Base-by-base conservation (phyloP, 2,888 invertebrate species). In the Andrena marginata region DNA sequence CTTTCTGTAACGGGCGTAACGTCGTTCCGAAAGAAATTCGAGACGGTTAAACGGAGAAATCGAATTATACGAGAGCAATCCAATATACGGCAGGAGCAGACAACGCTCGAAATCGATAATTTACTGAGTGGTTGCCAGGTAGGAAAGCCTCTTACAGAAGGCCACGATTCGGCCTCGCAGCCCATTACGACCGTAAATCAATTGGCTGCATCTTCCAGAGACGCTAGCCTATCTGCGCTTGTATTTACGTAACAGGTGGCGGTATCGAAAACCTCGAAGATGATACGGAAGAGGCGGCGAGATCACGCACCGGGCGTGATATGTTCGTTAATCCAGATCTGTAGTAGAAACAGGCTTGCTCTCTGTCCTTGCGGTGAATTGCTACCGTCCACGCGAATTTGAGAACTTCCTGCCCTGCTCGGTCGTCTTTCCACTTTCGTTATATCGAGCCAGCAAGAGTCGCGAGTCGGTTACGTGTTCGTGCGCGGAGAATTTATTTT, bases 101-200 rank as follows among this genome's bases (percentile, higher is more conserved):
- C 48, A n/a, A 49, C 20, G 13, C 35, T 51, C 59, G 69, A 62
- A 56, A 77, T 79, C 71, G 80, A 62, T 76, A 72, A 86, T 84
- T 76, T 42, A 60, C 80, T 74, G 85, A 86, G 86, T 73, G 86
- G 67, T 65, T 76, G 80, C 80, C 82, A 86, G 83, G 69, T 72
- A 77, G 77, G 31, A 73, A 71, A 64, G 75, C 73, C 62, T 74
- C 69, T 51, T 64, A 60, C 51, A 68, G 85, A 60, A 82, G 82
- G 76, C 73, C 84, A 68, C 70, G 70, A 80, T 60, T 81, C 84
- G 85, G 82, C 80, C 84, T 78, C 74, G 78, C 59, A 68, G 73
- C 85, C 83, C 85, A 89, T 89, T 89, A 89, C 77, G 81, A 77
- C 56, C 87, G 89, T 90, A 91, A 91, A 91, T 91, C 92, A 90